A percentile compares a stretch with the other conserved stretches of the same genome.
These are phyloP conservation scores for Peromyscus californicus DNA, from an alignment of 2,113 vertebrate genomes.

Conservation along the genomic window DNA sequence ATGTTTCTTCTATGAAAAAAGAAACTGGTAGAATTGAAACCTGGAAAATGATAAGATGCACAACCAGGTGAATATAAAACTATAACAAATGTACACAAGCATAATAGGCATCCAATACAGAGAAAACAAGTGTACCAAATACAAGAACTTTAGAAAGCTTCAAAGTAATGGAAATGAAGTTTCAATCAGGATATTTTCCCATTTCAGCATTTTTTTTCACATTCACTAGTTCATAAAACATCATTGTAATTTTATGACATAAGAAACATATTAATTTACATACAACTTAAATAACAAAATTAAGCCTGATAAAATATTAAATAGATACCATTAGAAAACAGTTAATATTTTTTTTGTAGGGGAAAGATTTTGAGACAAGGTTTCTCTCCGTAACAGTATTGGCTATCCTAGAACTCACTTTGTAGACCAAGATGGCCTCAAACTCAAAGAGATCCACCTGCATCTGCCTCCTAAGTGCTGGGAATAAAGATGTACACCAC, in stretches of 20 bases:
- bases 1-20: neutral
- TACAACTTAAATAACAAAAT: neutral
- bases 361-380: no score
- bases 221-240: neutral
- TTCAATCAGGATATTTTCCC: neutral
- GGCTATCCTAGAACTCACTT: neutral
- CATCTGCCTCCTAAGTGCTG: neutral
- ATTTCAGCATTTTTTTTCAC: neutral
- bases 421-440: neutral
- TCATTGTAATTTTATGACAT: neutral
- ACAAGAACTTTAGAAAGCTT: neutral
- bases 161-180: neutral
- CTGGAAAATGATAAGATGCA: neutral
- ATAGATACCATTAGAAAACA: neutral
- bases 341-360: no score
- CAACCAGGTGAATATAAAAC: neutral
- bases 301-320: conserved; percentile 34
- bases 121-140: neutral
- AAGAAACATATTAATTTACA: neutral
- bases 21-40: neutral
- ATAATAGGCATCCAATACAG: neutral
- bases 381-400: neutral
- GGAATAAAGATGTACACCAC: neutral
- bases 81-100: neutral
- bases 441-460: neutral